Evolutionary conservation across 2,888 invertebrate species (phyloP).

Genomic region (Oasisia sp.): DNA sequence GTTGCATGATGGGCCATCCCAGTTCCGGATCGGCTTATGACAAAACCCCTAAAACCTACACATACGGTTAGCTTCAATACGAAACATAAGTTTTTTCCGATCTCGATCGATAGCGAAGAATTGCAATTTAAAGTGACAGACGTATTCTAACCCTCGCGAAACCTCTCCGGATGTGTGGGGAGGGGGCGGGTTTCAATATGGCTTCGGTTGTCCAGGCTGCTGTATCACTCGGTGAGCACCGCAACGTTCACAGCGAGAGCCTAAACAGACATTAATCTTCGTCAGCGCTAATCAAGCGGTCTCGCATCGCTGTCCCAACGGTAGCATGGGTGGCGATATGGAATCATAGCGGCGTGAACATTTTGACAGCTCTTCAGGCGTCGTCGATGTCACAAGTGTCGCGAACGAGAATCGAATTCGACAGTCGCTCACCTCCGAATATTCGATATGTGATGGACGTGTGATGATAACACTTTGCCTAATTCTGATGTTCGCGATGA

Average conservation of each 20-base stretch:
- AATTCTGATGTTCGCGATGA: conserved; percentile 12
- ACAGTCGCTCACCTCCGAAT: background rate
- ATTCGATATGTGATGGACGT: conserved; percentile 4
- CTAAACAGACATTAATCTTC: background rate
- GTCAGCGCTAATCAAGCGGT: conserved; percentile 1
- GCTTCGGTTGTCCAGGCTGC: background rate
- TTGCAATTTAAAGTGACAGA: background rate
- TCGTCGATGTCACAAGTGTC: background rate
- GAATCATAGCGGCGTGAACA: background rate
- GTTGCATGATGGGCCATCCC: no score
- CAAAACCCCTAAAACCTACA: no score
- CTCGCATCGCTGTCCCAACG: background rate
- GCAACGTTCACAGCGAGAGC: background rate
- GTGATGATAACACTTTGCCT: background rate
- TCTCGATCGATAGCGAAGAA: background rate
- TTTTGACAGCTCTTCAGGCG: background rate
- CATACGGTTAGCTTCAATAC: no score
- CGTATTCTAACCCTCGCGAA: background rate
- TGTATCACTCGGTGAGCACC: background rate
- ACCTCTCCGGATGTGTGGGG: background rate
- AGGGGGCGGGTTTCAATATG: background rate
- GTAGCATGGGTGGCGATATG: background rate
- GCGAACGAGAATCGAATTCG: conserved; percentile 4
- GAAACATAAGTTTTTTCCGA: background rate
- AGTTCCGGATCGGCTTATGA: no score